phyloP scores from a whole-genome alignment of 2,113 vertebrate genomes.

The Mastomys natalensis region DNA sequence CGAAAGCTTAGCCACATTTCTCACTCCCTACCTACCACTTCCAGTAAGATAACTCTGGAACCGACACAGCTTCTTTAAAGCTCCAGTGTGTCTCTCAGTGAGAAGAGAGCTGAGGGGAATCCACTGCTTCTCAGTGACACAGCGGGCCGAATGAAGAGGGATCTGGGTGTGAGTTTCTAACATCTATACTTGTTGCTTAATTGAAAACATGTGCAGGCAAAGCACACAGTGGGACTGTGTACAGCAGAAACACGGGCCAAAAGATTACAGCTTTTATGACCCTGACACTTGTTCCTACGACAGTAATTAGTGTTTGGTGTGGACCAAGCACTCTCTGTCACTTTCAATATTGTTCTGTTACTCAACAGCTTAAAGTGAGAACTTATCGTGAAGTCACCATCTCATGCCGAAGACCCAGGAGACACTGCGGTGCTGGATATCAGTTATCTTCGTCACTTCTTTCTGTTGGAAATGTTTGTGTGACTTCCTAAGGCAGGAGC shows the following conservation, averaged over 20 bases:
- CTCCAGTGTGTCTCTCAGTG: fast-evolving
- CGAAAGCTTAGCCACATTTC: fast-evolving
- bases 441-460: neutral
- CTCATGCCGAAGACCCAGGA: neutral
- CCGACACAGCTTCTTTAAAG: fast-evolving
- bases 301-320: conserved; percentile 47
- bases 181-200: conserved; percentile 10
- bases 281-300: conserved; percentile 35
- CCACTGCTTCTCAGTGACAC: neutral
- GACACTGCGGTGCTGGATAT: neutral
- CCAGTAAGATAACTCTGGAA: fast-evolving
- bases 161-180: too few species aligned
- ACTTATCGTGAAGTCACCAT: neutral
- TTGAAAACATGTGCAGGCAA: conserved; percentile 57
- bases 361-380: neutral
- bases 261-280: conserved; percentile 48
- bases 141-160: neutral
- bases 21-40: fast-evolving
- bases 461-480: conserved; percentile 51
- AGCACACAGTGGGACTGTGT: neutral
- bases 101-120: neutral
- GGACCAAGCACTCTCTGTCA: conserved; percentile 30
- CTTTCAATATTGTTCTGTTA: neutral
- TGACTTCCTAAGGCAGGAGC: conserved; percentile 65
- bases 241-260: neutral